Conservation (phyloP, 2,888 invertebrate species). For the Orthosia incerta region DNA sequence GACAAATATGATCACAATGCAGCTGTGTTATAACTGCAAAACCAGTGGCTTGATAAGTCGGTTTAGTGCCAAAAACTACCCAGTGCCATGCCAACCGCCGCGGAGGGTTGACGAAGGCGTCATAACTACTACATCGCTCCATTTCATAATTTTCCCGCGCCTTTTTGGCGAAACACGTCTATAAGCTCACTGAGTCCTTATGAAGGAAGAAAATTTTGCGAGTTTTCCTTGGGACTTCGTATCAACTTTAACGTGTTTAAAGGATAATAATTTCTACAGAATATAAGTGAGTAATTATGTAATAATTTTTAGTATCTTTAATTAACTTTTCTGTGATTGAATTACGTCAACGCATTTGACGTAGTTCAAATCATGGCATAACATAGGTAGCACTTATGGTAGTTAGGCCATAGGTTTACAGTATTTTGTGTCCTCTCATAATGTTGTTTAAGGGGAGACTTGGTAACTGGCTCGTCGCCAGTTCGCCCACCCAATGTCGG, state of each 20-base stretch:
- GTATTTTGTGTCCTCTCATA: slow-evolving; percentile 14
- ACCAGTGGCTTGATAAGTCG: slow-evolving; percentile 73
- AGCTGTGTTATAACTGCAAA: slow-evolving; percentile 67
- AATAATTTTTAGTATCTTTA: slow-evolving; percentile 27
- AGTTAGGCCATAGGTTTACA: slow-evolving; percentile 38
- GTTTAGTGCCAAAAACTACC: slow-evolving; percentile 83
- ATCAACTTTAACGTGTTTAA: slow-evolving; percentile 76
- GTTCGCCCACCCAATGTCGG: slow-evolving; percentile 40
- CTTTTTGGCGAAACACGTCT: slow-evolving; percentile 70
- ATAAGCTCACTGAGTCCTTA: slow-evolving; percentile 80
- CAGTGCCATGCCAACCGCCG: slow-evolving; percentile 83
- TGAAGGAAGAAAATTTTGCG: slow-evolving; percentile 82
- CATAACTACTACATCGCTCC: slow-evolving; percentile 52
- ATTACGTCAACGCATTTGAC: neutral
- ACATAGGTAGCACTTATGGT: neutral
- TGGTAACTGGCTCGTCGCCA: slow-evolving; percentile 57
- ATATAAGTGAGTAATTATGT: slow-evolving; percentile 79
- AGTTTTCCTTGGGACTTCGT: slow-evolving; percentile 77
- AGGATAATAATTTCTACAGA: slow-evolving; percentile 87
- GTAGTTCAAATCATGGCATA: neutral
- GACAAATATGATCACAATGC: slow-evolving; percentile 67
- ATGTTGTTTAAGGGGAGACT: slow-evolving; percentile 43
- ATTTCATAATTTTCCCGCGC: slow-evolving; percentile 72
- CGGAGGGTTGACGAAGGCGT: slow-evolving; percentile 76
- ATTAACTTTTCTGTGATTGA: neutral